phyloP scores from a whole-genome alignment of 2,888 invertebrate genomes.

The Gandaritis pyraliata region DNA sequence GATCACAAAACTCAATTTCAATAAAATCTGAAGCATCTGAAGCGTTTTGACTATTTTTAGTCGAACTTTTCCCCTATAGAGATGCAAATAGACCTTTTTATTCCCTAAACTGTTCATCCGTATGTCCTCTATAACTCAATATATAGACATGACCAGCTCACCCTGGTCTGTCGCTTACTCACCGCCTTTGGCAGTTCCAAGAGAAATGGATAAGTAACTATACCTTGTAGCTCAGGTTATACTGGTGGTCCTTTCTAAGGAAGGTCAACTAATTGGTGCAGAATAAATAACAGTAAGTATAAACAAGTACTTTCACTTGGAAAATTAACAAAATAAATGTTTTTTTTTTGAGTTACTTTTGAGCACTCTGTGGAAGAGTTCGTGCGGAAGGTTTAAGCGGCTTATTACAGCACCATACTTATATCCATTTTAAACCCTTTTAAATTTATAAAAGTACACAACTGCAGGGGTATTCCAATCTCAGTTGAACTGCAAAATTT shows the following conservation, averaged over 20 bases:
- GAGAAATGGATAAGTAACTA: conserved; percentile 13
- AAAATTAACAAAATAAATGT: neutral
- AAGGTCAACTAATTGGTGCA: conserved; percentile 14
- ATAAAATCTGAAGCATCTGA: neutral
- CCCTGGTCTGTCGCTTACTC: conserved; percentile 20
- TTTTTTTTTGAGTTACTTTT: no score
- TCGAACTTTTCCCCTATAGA: conserved; percentile 2
- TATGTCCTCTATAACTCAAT: conserved; percentile 27
- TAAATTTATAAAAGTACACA: no score
- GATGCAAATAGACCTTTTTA: conserved; percentile 13
- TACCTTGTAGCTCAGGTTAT: conserved; percentile 14
- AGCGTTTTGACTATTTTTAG: neutral
- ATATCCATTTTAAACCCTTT: no score
- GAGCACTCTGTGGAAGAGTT: no score
- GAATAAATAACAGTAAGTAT: conserved; percentile 7
- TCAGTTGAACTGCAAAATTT: no score
- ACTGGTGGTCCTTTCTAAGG: conserved; percentile 9
- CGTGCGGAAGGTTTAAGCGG: no score
- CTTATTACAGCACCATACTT: no score
- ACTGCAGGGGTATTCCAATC: no score
- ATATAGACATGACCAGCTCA: conserved; percentile 14
- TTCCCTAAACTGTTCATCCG: conserved; percentile 11
- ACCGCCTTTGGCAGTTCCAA: neutral
- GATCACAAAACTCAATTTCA: conserved; percentile 2
- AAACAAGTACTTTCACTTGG: conserved; percentile 1